Conservation (phyloP, 2,888 invertebrate genomes). For the Drosophila atroscutellata region DNA sequence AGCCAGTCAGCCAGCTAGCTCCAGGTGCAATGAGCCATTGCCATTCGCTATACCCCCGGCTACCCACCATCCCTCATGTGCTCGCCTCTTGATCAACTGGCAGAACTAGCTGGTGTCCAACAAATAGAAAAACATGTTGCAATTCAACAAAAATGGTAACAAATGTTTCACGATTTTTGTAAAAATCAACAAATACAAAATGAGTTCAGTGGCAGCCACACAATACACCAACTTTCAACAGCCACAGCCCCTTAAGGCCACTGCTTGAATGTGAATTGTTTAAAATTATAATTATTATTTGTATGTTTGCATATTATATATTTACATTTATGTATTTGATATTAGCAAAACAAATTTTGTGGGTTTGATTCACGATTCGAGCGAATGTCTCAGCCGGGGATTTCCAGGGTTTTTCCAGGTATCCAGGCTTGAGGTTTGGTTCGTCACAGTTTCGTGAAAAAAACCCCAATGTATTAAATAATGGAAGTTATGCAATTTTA, state of each 20-base stretch:
- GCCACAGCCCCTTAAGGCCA: conserved; percentile 20
- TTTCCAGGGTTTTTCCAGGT: neutral
- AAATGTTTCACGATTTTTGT: conserved; percentile 32
- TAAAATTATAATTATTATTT: neutral
- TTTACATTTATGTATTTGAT: neutral
- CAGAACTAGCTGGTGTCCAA: conserved; percentile 56
- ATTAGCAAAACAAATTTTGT: neutral
- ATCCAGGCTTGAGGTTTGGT: neutral
- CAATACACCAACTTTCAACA: conserved; percentile 3
- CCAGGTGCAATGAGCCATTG: conserved; percentile 41
- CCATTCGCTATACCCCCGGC: neutral
- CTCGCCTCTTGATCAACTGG: conserved; percentile 40
- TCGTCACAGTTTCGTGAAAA: neutral
- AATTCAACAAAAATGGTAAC: conserved; percentile 55
- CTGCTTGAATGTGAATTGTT: conserved; percentile 16
- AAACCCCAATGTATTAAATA: neutral
- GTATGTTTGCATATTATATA: neutral
- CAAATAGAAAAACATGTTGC: conserved; percentile 50
- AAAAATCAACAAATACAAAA: conserved; percentile 4
- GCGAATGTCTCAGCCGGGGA: neutral
- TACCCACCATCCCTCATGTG: too few species aligned
- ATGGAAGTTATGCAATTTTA: neutral
- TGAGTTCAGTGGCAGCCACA: conserved; percentile 44
- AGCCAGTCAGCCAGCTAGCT: neutral
- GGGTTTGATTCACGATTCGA: neutral